phyloP scores from a whole-genome alignment of 2,888 invertebrate species.

The Rhamnusium bicolor region DNA sequence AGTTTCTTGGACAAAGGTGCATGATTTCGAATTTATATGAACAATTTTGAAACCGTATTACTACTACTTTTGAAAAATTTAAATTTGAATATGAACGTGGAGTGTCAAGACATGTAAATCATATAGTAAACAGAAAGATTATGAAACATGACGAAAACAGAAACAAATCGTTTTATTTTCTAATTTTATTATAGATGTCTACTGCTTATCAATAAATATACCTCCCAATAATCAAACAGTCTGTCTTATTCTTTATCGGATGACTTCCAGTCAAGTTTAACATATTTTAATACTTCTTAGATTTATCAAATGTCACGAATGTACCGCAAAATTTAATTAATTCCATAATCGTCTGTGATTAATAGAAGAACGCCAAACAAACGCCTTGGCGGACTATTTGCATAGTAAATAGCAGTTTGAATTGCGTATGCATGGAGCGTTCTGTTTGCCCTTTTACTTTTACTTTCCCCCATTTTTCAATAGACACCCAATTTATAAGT shows the following conservation, averaged over 20 bases:
- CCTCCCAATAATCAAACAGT: too few relatives aligned
- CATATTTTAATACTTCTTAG: neutral
- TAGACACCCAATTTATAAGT: neutral
- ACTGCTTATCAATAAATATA: too few relatives aligned
- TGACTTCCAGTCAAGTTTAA: neutral
- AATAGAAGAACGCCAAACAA: neutral
- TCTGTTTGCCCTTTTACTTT: neutral
- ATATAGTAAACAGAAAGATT: too few relatives aligned
- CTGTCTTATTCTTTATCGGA: neutral
- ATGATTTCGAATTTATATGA: too few relatives aligned
- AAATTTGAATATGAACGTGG: too few relatives aligned
- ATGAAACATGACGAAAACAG: too few relatives aligned
- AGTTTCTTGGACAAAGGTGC: too few relatives aligned
- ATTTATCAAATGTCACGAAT: neutral
- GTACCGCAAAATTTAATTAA: neutral
- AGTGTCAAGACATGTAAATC: too few relatives aligned
- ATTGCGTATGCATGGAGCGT: neutral
- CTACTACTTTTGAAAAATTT: too few relatives aligned
- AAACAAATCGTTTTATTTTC: too few relatives aligned
- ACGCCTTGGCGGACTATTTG: neutral
- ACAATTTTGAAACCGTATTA: too few relatives aligned
- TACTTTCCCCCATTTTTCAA: constrained; percentile 1
- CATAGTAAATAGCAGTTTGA: neutral
- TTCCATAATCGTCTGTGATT: neutral
- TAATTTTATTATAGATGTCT: too few relatives aligned